phyloP scores from a whole-genome alignment of 2,113 vertebrate genomes.

The Alligator mississippiensis region DNA sequence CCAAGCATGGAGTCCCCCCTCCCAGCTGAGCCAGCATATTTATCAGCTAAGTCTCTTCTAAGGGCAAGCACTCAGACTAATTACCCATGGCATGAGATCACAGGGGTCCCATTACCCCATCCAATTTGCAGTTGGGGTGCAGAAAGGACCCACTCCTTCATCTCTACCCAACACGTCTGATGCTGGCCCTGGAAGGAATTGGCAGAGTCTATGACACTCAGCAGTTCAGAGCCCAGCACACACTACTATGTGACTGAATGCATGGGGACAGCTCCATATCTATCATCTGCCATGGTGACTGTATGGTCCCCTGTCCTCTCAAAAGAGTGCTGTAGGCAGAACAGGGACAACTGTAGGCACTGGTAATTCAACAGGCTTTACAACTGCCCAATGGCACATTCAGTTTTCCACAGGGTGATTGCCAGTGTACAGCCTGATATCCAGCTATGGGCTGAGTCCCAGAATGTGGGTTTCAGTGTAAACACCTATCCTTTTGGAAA shows the following conservation, averaged over 20 bases:
- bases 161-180: too few species aligned
- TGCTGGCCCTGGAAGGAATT: background rate
- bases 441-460: background rate
- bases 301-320: background rate
- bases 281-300: background rate
- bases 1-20: background rate
- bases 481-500: background rate
- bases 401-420: background rate
- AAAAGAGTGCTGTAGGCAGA: background rate
- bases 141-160: too few species aligned
- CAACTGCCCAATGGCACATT: background rate
- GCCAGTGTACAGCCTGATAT: background rate
- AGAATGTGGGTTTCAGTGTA: background rate
- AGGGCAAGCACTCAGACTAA: too few species aligned
- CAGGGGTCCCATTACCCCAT: too few species aligned
- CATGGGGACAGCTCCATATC: background rate
- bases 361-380: background rate
- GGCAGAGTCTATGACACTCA: background rate
- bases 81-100: too few species aligned
- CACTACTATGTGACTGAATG: background rate
- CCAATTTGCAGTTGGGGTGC: too few species aligned
- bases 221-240: background rate
- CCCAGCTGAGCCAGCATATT: background rate
- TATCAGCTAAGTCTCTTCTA: background rate
- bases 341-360: background rate